phyloP scores from a whole-genome alignment of 2,888 invertebrate species.

The Agrilus cyanescens region DNA sequence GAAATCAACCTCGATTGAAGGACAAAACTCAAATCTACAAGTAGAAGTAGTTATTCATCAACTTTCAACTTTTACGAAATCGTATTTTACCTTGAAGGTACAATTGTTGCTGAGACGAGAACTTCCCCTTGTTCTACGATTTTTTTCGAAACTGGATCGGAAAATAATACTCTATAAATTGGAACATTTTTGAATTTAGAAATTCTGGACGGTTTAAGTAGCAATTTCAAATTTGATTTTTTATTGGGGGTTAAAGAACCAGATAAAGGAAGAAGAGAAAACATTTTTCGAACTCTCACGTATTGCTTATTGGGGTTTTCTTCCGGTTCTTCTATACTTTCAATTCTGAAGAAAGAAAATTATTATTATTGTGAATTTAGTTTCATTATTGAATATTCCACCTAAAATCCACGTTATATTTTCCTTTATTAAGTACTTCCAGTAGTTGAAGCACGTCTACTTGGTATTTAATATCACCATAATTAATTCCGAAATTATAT shows the following conservation, averaged over 20 bases:
- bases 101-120: conserved; percentile 24
- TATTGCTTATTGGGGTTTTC: conserved; percentile 8
- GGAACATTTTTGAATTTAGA: conserved; percentile 23
- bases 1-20: conserved; percentile 46
- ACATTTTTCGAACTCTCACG: conserved; percentile 11
- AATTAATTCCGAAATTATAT: conserved; percentile 33
- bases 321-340: conserved; percentile 12
- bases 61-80: background rate
- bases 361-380: background rate
- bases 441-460: conserved; percentile 36
- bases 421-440: conserved; percentile 44
- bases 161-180: conserved; percentile 22
- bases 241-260: conserved; percentile 15
- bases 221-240: conserved; percentile 15
- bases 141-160: conserved; percentile 23
- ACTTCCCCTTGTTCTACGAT: conserved; percentile 23
- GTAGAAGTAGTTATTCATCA: background rate
- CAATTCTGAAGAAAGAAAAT: conserved; percentile 15
- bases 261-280: conserved; percentile 8
- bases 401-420: conserved; percentile 41
- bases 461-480: conserved; percentile 47
- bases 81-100: conserved; percentile 20
- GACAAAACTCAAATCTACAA: conserved; percentile 45
- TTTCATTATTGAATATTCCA: background rate
- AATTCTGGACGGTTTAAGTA: conserved; percentile 20